Base-by-base conservation (phyloP, 2,888 invertebrate genomes). In the Pelosia muscerda region DNA sequence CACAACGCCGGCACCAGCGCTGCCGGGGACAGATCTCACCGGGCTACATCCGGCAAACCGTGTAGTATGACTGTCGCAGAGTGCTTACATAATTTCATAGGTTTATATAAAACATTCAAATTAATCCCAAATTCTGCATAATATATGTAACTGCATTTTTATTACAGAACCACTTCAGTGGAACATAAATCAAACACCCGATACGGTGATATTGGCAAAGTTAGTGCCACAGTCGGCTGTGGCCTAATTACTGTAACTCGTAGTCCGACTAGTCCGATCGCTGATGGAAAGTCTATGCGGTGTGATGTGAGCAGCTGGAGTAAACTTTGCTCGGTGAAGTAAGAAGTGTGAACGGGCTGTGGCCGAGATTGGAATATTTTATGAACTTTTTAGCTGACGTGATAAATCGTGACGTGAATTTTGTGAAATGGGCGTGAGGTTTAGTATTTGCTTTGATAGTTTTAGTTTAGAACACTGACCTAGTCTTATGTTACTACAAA, bases 101-200 rank as follows among this genome's bases (percentile, higher is more conserved):
- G n/a, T n/a, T n/a, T n/a, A n/a, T n/a, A n/a, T 8, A 5, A 28
- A 15, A 23, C 34, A 59, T 34, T 34, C 1, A 10, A 58, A 59
- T 23, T 19, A 34, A 38, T 59, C 38, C 8, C 8, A 23, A 59
- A 59, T 59, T 31, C 28, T 34, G 60, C 34, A 54, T n/a, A n/a
- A n/a, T n/a, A n/a, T 34, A 15, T 58, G 65, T 25, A 19, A 59
- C 15, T 66, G 26, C 26, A 42, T 25, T 60, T 59, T 71, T 71
- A 71, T 67, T 68, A 66, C 59, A 55, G 65, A 60, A 71, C 69
- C 66, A 65, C 70, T 76, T 75, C 73, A 72, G 59, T 79, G 19
- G 68, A 58, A 66, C 79, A 83, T 84, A 84, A 85, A 86, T 84
- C 84, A 75, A 65, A 28, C 54, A 63, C 63, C 61, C 71, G 76